phyloP scores from a whole-genome alignment of 2,888 invertebrate genomes.

The Doris montereyensis region DNA sequence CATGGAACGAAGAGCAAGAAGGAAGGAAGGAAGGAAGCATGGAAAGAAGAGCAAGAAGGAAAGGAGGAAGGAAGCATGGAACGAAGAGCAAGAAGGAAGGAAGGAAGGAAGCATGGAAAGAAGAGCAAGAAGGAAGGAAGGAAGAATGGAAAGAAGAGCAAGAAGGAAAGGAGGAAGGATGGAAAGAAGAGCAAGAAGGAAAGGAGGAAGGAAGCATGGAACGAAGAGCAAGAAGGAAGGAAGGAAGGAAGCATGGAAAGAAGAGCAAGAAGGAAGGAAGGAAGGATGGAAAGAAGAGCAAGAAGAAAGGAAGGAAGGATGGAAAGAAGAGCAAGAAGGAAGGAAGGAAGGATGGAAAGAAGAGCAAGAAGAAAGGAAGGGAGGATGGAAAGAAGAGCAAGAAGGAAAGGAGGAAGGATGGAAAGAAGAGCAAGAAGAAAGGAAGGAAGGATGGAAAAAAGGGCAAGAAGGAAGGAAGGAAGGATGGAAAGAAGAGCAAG shows the following conservation, averaged over 20 bases:
- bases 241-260: neutral
- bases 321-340: neutral
- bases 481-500: neutral
- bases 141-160: neutral
- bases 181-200: neutral
- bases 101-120: neutral
- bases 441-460: neutral
- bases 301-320: neutral
- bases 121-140: neutral
- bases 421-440: neutral
- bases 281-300: neutral
- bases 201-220: neutral
- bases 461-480: neutral
- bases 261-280: neutral
- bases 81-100: neutral
- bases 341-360: neutral
- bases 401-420: neutral
- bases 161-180: neutral
- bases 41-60: neutral
- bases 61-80: neutral
- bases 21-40: neutral
- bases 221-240: neutral
- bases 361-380: neutral
- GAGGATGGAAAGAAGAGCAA: neutral
- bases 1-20: neutral